Conservation (phyloP, 1,140 invertebrate species). For the Drosophila sechellia region DNA sequence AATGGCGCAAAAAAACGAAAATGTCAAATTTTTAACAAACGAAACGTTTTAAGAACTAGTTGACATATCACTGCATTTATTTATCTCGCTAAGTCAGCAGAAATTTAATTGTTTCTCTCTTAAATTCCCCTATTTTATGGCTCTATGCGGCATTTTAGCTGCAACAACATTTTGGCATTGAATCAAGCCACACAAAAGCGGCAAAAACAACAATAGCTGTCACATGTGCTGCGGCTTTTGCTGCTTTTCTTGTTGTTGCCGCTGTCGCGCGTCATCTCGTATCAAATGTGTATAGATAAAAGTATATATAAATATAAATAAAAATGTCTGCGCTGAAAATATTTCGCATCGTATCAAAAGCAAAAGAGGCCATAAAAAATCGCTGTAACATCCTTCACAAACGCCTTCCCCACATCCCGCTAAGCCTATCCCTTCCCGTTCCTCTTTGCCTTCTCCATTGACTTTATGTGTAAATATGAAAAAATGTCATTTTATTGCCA, state of each 20-base stretch:
- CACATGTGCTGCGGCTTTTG: constrained; percentile 43
- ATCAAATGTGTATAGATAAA: constrained; percentile 52
- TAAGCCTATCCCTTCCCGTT: constrained; percentile 25
- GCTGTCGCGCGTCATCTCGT: constrained; percentile 47
- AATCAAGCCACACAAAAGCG: constrained; percentile 31
- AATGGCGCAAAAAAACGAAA: not conserved
- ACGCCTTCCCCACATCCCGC: not conserved
- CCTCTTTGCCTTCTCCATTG: constrained; percentile 32
- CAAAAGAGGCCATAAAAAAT: constrained; percentile 68
- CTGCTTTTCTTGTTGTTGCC: constrained; percentile 5
- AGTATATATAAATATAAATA: constrained; percentile 63
- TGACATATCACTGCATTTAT: constrained; percentile 11
- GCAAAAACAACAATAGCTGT: constrained; percentile 26
- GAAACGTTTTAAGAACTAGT: constrained; percentile 11
- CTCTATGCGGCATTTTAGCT: constrained; percentile 45
- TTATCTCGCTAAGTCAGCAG: constrained; percentile 24
- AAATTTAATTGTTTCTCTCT: constrained; percentile 34
- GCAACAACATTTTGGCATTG: constrained; percentile 61
- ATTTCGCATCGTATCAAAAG: constrained; percentile 67
- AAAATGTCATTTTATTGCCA: constrained; percentile 82
- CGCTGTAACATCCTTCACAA: constrained; percentile 56
- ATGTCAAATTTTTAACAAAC: not conserved
- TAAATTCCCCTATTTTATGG: constrained; percentile 38
- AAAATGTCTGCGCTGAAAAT: constrained; percentile 72
- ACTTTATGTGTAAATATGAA: constrained; percentile 83